A percentile compares a stretch with the other conserved stretches of the same genome.
Evolutionary conservation across 2,113 vertebrate genomes (phyloP).

Genomic region (Gasterosteus nipponicus): DNA sequence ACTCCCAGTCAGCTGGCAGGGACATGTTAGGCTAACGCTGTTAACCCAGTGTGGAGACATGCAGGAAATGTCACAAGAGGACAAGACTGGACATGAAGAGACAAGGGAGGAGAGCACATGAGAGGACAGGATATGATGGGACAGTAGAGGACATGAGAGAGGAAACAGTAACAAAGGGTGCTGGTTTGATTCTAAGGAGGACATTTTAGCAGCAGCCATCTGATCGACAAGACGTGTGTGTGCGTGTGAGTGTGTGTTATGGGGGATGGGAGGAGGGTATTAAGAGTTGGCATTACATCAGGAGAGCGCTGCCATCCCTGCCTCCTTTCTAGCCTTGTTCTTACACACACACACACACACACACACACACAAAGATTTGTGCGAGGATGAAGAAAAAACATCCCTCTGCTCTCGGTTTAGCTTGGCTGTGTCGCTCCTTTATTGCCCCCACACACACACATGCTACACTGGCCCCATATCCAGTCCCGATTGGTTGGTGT

Average conservation of each 20-base stretch:
- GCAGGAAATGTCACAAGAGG: neutral
- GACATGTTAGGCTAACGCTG: conserved; percentile 32
- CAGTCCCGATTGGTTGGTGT: conserved; percentile 54
- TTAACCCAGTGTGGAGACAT: conserved; percentile 38
- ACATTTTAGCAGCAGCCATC: conserved; percentile 75
- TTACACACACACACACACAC: conserved; percentile 16
- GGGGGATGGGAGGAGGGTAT: conserved; percentile 76
- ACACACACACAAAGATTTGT: conserved; percentile 59
- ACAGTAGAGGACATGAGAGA: neutral
- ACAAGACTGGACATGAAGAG: neutral
- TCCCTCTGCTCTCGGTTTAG: conserved; percentile 30
- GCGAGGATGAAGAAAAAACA: conserved; percentile 46
- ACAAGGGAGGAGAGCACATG: neutral
- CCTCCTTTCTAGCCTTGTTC: conserved; percentile 38
- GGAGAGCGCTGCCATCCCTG: conserved; percentile 71
- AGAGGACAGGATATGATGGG: neutral
- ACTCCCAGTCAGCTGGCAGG: conserved; percentile 43
- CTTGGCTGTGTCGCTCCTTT: conserved; percentile 47
- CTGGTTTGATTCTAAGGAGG: conserved; percentile 50
- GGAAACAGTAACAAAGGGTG: conserved; percentile 13
- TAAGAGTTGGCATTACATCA: conserved; percentile 81
- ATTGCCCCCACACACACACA: conserved; percentile 38
- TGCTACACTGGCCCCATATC: conserved; percentile 35
- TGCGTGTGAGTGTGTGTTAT: conserved; percentile 40
- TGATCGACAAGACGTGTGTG: conserved; percentile 72